Evolutionary conservation across 53 echinoderm and acorn worm species (phyloP).

Genomic region (Zoroaster sp.): DNA sequence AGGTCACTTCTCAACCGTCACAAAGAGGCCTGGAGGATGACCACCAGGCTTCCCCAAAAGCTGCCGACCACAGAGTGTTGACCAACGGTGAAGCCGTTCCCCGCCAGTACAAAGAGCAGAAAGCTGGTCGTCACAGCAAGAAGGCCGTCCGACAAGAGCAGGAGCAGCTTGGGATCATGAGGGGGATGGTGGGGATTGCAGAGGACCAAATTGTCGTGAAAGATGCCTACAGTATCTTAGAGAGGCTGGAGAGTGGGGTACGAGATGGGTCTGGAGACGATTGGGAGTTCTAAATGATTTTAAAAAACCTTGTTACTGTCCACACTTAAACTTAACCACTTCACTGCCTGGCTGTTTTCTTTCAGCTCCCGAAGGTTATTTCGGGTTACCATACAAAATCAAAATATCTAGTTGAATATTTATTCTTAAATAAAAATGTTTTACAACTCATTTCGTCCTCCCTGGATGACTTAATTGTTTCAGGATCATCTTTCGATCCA

Average conservation of each 20-base stretch:
- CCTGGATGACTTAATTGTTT: no score
- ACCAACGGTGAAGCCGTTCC: background rate
- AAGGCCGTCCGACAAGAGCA: conserved; percentile 1
- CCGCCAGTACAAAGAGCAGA: background rate
- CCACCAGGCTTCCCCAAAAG: background rate
- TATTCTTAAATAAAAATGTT: no score
- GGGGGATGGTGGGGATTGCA: background rate
- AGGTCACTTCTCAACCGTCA: background rate
- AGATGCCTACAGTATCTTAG: conserved; percentile 41
- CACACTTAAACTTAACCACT: background rate
- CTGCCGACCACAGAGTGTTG: background rate
- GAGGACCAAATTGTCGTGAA: background rate
- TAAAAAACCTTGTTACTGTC: background rate
- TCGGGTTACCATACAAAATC: no score
- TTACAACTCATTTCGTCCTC: no score
- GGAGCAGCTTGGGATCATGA: background rate
- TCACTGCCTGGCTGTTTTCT: background rate
- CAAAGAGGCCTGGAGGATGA: background rate
- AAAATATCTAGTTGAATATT: no score
- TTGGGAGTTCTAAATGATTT: conserved; percentile 64
- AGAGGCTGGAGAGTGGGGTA: conserved; percentile 66
- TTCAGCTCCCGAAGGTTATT: background rate
- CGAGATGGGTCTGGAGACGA: conserved; percentile 62
- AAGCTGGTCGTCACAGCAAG: conserved; percentile 1
- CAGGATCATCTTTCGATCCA: no score